Evolutionary conservation across 1,140 invertebrate genomes (phyloP), one percentile per base, ranked within the genome.

Genomic region (Aricia agestis): DNA sequence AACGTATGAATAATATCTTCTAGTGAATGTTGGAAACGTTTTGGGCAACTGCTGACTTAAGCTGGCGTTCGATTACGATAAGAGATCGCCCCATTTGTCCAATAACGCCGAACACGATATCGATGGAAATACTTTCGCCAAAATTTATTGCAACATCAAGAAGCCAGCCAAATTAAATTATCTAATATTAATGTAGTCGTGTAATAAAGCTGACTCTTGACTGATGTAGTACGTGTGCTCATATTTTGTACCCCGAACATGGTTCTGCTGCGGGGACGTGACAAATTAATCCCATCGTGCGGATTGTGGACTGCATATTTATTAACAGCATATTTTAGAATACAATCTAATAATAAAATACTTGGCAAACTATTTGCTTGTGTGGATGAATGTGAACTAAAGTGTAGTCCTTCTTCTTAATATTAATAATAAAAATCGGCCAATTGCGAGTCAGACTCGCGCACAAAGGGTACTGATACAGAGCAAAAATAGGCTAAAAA

Each of bases 271-370:
- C 5, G 59, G 18, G 11, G 59, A 63, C 59, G 59, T 9, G 17
- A 63, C 59, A 63, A 63, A 63, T 63, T 19, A 19, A 63, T 63
- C 59, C 19, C 59, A 63, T 63, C 25, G n/a, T 25, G 59, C 17
- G 18, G 59, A 18, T 18, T 25, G 59, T 31, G 59, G 10, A 63
- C 18, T 63, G 59, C 19, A 63, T 63, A 63, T 19, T 19, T 52
- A 63, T 19, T 63, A 19, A 63, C 18, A 63, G 17, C 17, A 63
- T 17, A 25, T 63, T 11, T 25, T 63, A 19, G 59, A 63, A 25
- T 63, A 63, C 59, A 63, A 18, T 18, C 9, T 9, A 5, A 36
- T 36, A 36, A 36, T 7, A 52, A 52, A 52, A 52, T 52, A 52
- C 13, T 52, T 52, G 45, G 13, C 13, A 52, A 13, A 13, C 11